Evolutionary conservation across 2,888 invertebrate species (phyloP).

Genomic region (Parasteatoda lunata): DNA sequence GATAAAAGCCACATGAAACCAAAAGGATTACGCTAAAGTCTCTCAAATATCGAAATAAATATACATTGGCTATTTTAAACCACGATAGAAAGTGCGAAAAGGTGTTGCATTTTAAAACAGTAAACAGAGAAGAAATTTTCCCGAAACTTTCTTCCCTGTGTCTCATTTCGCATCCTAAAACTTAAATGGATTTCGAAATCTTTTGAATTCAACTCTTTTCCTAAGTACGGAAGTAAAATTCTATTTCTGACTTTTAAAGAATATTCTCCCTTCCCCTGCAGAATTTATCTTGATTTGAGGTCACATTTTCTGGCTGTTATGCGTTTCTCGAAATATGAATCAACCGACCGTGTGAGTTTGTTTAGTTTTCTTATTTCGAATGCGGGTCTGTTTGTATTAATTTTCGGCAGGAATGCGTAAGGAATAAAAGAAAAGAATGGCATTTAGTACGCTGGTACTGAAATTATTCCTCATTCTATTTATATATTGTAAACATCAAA

Average conservation of each 20-base stretch:
- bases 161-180: background rate
- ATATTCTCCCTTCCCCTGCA: background rate
- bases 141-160: background rate
- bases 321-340: slow-evolving; percentile 9
- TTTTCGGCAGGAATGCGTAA: background rate
- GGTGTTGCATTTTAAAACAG: background rate
- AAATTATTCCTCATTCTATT: no score
- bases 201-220: slow-evolving; percentile 2
- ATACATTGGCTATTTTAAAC: background rate
- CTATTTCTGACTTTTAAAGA: slow-evolving; percentile 10
- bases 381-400: slow-evolving; percentile 15
- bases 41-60: background rate
- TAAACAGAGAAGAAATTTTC: background rate
- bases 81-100: background rate
- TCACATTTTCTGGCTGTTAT: background rate
- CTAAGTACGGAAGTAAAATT: background rate
- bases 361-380: background rate
- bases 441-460: background rate
- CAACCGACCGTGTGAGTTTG: background rate
- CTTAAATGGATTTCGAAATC: slow-evolving; percentile 5
- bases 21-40: no score
- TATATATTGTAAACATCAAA: no score
- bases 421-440: background rate
- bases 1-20: no score
- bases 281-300: slow-evolving; percentile 28